phyloP scores from a whole-genome alignment of 2,888 invertebrate genomes.

The Caprella mutica region DNA sequence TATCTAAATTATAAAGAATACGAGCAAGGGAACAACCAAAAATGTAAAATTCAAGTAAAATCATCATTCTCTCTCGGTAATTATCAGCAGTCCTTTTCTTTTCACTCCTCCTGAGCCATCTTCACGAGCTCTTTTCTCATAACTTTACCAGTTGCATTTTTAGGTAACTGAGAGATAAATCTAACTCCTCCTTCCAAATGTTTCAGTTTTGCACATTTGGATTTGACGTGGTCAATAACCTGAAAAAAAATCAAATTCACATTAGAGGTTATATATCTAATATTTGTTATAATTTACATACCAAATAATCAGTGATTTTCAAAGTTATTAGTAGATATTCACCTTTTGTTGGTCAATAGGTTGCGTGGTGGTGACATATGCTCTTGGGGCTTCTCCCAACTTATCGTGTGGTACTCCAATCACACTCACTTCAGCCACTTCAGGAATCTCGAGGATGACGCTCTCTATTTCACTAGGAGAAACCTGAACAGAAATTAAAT shows the following conservation, averaged over 20 bases:
- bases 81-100: no score
- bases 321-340: not conserved
- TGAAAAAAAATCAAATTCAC: not conserved
- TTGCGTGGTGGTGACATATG: slow-evolving; percentile 38
- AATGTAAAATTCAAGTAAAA: no score
- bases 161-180: slow-evolving; percentile 58
- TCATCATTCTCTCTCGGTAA: no score
- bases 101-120: no score
- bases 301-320: not conserved
- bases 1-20: no score
- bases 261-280: not conserved
- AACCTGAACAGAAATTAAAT: no score
- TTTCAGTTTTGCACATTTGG: slow-evolving; percentile 51
- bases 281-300: not conserved
- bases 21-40: no score
- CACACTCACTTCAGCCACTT: slow-evolving; percentile 43
- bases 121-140: slow-evolving; percentile 51
- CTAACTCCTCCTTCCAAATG: slow-evolving; percentile 55
- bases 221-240: not conserved
- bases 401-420: slow-evolving; percentile 40
- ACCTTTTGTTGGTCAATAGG: slow-evolving; percentile 35
- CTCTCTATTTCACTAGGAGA: slow-evolving; percentile 45
- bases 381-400: slow-evolving; percentile 40
- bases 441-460: slow-evolving; percentile 41
- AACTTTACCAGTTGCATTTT: slow-evolving; percentile 65